Evolutionary conservation across 1,140 invertebrate genomes (phyloP), one percentile per base, ranked within the genome.

Genomic region (Dryas iulia): DNA sequence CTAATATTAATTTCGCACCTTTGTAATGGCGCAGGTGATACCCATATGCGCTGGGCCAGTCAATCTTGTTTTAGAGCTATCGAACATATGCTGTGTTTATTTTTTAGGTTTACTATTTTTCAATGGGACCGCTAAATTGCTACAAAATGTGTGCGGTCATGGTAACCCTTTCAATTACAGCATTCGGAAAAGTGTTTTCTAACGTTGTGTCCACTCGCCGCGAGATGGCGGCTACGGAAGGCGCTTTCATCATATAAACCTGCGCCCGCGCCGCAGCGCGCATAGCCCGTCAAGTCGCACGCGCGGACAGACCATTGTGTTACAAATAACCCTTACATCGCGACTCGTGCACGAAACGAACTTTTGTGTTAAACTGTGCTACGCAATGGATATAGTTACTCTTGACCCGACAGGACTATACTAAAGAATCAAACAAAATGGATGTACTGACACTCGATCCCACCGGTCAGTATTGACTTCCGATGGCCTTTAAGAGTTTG

Each of bases 321-420:
- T 54, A 71, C 53, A 25, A 73, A 65, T 56, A 25, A 26, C 59
- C 35, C 28, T 60, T 35, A 63, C 56, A 69, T 73, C 78, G 78
- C 81, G 80, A 65, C 71, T 65, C 81, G 39, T 79, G 76, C 76
- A 74, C 77, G 77, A 74, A 64, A 84, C 82, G 79, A 84, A 82
- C 77, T 81, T 30, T 83, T 86, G 86, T 86, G 84, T 78, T 85
- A 72, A 78, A 66, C 74, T 86, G 87, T 88, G 86, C 75, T 79
- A 60, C 58, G 66, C 76, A 76, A 91, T 91, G 89, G 85, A 91
- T 86, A 88, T 91, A 72, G 74, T 83, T 72, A 86, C 85, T 54
- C 66, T 91, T 76, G 89, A 91, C 74, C 89, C 89, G 4, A 91
- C 89, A 73, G 89, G 89, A 85, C 87, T 91, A 52, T 91, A 91